phyloP scores from a whole-genome alignment of 2,888 invertebrate genomes.

The Timandra comae region DNA sequence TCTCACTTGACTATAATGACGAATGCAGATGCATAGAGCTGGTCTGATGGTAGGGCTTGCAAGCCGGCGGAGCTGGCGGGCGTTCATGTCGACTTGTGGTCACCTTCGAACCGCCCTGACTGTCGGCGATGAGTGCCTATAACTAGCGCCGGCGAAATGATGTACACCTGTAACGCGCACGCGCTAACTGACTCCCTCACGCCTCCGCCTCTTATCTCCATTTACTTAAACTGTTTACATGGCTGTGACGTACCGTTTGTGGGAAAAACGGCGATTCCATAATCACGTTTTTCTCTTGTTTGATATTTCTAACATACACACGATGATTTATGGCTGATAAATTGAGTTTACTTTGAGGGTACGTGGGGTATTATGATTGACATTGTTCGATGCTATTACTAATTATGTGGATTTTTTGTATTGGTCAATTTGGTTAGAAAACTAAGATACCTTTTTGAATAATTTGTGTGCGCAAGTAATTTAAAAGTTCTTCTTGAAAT shows the following conservation, averaged over 20 bases:
- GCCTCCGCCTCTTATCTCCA: conserved; percentile 47
- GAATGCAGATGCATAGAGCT: conserved; percentile 40
- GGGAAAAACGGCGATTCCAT: conserved; percentile 23
- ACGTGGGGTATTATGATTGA: no score
- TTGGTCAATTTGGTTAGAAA: no score
- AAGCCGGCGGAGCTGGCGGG: conserved; percentile 57
- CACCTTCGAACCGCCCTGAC: conserved; percentile 16
- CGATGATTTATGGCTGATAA: no score
- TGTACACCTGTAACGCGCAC: conserved; percentile 48
- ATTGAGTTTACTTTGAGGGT: no score
- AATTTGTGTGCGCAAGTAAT: no score
- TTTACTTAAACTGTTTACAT: conserved; percentile 51
- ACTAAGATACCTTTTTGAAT: no score
- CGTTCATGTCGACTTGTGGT: conserved; percentile 43
- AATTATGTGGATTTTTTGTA: no score
- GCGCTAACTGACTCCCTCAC: conserved; percentile 53
- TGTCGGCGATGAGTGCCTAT: conserved; percentile 16
- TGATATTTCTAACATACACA: no score
- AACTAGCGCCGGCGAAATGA: conserved; percentile 41
- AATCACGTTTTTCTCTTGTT: background rate
- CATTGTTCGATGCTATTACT: no score
- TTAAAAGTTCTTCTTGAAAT: no score
- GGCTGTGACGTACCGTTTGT: conserved; percentile 39
- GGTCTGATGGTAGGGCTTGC: conserved; percentile 38
- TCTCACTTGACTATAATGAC: conserved; percentile 66